These are phyloP conservation scores for Otus scops DNA, from an alignment of 2,797 vertebrate genomes.

Conservation along the genomic window DNA sequence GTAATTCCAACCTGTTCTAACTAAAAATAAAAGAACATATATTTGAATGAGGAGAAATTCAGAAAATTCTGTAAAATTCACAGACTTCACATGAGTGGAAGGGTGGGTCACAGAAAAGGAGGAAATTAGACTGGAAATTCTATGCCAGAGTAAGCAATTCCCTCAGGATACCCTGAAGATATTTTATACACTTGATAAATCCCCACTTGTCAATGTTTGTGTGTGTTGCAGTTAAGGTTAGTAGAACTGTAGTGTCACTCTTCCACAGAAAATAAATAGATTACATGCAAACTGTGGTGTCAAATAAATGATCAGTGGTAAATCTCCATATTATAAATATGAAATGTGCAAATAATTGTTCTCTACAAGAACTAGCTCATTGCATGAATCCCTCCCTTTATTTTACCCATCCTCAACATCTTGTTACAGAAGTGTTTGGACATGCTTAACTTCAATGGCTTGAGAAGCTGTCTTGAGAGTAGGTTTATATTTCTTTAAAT, in stretches of 20 bases:
- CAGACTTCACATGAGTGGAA: background rate
- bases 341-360: background rate
- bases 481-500: background rate
- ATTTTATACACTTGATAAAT: background rate
- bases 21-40: background rate
- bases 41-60: background rate
- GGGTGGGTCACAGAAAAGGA: background rate
- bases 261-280: background rate
- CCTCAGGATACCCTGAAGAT: background rate
- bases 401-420: background rate
- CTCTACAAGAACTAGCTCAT: background rate
- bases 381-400: background rate
- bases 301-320: background rate
- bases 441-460: background rate
- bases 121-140: background rate
- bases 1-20: background rate
- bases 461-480: background rate
- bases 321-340: background rate
- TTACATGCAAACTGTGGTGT: background rate
- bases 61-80: background rate
- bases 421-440: background rate
- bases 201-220: background rate
- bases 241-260: background rate
- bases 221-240: background rate
- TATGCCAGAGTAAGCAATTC: background rate